Conservation (phyloP, 2,797 vertebrate genomes). For the Cossypha dichroa region DNA sequence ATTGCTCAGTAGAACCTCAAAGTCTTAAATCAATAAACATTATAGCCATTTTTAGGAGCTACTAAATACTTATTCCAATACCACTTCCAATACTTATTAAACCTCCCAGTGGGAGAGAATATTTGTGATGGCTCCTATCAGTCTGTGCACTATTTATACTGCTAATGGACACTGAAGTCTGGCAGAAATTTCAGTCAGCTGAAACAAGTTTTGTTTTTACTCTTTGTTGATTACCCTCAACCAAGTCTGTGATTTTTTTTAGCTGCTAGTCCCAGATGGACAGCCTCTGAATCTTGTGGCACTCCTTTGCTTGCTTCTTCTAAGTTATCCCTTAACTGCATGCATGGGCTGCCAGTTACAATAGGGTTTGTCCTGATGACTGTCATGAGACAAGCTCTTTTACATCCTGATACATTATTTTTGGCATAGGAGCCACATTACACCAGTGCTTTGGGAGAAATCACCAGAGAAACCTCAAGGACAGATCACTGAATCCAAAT, state of each 20-base stretch:
- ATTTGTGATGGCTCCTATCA: slow-evolving; percentile 34
- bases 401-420: not conserved
- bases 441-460: not conserved
- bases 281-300: not conserved
- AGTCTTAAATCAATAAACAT: slow-evolving; percentile 74
- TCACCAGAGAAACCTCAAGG: not conserved
- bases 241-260: not conserved
- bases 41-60: slow-evolving; percentile 52
- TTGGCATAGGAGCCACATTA: not conserved
- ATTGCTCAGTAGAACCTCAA: slow-evolving; percentile 44
- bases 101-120: slow-evolving; percentile 2
- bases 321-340: not conserved
- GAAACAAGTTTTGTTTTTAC: not conserved
- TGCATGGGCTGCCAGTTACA: not conserved
- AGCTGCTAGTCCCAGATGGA: not conserved
- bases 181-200: not conserved
- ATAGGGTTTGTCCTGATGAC: not conserved
- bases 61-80: not conserved
- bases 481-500: not conserved
- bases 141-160: not conserved
- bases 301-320: not conserved
- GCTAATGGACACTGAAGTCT: not conserved
- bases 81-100: slow-evolving; percentile 25
- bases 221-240: not conserved
- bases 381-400: not conserved